Conservation (phyloP, 1,140 invertebrate genomes). For the Drosophila sp. region DNA sequence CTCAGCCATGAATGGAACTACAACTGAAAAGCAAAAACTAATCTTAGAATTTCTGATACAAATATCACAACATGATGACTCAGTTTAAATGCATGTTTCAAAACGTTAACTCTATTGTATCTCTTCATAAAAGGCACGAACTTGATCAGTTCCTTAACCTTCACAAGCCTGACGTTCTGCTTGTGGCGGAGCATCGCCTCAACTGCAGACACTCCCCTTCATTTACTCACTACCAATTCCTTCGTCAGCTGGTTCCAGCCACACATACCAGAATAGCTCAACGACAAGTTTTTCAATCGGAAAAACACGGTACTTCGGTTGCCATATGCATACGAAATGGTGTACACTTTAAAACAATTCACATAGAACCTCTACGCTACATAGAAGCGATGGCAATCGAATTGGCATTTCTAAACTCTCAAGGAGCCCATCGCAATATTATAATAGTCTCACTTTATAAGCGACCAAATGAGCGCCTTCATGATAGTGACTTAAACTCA, state of each 20-base stretch:
- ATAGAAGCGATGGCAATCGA: constrained; percentile 20
- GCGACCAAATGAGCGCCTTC: background rate
- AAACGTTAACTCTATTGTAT: constrained; percentile 4
- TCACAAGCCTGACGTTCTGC: constrained; percentile 18
- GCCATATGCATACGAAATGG: constrained; percentile 9
- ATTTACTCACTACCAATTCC: background rate
- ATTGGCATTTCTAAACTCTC: background rate
- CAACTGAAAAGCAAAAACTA: background rate
- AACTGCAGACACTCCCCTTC: background rate
- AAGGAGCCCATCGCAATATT: background rate
- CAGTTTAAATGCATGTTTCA: constrained; percentile 10
- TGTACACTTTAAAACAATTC: background rate
- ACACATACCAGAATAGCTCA: background rate
- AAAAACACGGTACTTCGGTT: background rate
- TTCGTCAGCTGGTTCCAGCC: background rate
- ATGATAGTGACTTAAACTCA: background rate
- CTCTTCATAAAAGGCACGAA: constrained; percentile 10
- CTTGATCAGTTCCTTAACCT: background rate
- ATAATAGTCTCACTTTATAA: constrained; percentile 3
- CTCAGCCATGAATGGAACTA: background rate
- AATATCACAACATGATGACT: background rate
- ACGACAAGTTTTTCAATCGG: background rate
- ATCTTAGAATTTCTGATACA: background rate
- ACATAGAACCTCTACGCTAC: background rate
- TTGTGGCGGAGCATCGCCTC: constrained; percentile 13